Evolutionary conservation across 1,140 invertebrate species (phyloP).

Genomic region (Heliconius eleuchia): DNA sequence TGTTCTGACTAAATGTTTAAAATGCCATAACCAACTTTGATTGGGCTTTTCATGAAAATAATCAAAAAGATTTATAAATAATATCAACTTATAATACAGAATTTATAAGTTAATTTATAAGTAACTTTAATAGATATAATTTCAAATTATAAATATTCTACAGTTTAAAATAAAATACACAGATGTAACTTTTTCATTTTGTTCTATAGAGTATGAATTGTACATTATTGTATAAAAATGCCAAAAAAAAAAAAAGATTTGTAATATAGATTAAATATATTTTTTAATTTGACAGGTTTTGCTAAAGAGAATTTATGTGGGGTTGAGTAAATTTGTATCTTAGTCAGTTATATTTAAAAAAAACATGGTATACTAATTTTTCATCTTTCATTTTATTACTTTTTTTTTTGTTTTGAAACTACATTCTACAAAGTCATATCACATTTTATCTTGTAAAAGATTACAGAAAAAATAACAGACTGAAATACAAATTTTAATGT

Average conservation of each 20-base stretch:
- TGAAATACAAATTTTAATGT: neutral
- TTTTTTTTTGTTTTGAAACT: neutral
- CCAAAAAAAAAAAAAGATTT: slow-evolving; percentile 62
- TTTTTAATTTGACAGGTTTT: slow-evolving; percentile 37
- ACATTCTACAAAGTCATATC: neutral
- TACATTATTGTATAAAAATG: slow-evolving; percentile 70
- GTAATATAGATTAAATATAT: slow-evolving; percentile 51
- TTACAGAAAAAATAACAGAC: neutral
- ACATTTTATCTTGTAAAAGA: neutral
- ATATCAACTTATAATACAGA: no score
- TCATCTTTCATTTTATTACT: neutral
- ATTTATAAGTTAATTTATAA: no score
- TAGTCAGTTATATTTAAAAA: slow-evolving; percentile 17
- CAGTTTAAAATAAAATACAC: neutral
- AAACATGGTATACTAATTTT: neutral
- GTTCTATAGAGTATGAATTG: slow-evolving; percentile 23
- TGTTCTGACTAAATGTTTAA: no score
- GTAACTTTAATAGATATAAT: no score
- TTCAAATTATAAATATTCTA: neutral
- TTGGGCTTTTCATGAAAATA: no score
- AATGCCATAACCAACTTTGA: no score
- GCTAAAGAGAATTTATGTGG: slow-evolving; percentile 8
- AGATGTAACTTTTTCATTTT: neutral
- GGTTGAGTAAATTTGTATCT: slow-evolving; percentile 13
- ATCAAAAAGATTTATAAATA: no score